Conservation (phyloP, 2,797 vertebrate species). For the Ctenosaura bakeri region DNA sequence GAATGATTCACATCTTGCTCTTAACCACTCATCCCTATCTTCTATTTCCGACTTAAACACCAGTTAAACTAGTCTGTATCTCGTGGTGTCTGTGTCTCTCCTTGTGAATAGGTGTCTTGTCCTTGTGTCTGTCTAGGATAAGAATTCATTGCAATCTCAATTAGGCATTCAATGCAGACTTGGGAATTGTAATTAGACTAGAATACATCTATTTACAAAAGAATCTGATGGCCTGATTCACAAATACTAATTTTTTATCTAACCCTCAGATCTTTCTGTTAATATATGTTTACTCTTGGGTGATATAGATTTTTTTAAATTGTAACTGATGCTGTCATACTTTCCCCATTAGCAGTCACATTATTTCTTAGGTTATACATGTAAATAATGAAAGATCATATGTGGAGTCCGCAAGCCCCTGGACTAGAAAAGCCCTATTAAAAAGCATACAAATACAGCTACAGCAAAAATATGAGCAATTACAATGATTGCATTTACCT, state of each 20-base stretch:
- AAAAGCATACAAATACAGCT: slow-evolving; percentile 63
- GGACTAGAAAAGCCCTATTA: slow-evolving; percentile 53
- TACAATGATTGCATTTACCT: slow-evolving; percentile 24
- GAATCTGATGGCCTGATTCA: slow-evolving; percentile 18
- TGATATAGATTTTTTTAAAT: not conserved
- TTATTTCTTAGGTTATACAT: slow-evolving; percentile 30
- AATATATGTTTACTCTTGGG: slow-evolving; percentile 17
- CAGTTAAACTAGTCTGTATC: not conserved
- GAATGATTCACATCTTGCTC: too few species aligned
- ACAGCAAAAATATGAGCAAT: slow-evolving; percentile 60
- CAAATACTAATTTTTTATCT: not conserved
- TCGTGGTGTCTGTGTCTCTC: not conserved
- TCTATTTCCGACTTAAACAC: not conserved
- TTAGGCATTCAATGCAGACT: not conserved
- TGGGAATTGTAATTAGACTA: slow-evolving; percentile 5
- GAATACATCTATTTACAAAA: not conserved
- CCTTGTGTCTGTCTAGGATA: not conserved
- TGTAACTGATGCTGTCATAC: not conserved
- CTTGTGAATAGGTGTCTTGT: too few species aligned
- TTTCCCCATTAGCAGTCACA: slow-evolving; percentile 45
- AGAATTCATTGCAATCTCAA: not conserved
- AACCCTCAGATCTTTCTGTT: not conserved
- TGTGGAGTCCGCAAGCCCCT: slow-evolving; percentile 25
- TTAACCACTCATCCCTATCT: too few species aligned
- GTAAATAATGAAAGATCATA: slow-evolving; percentile 34